Evolutionary conservation across 2,888 invertebrate species (phyloP), one percentile per base, ranked within the genome.

Genomic region (Bombylius major): DNA sequence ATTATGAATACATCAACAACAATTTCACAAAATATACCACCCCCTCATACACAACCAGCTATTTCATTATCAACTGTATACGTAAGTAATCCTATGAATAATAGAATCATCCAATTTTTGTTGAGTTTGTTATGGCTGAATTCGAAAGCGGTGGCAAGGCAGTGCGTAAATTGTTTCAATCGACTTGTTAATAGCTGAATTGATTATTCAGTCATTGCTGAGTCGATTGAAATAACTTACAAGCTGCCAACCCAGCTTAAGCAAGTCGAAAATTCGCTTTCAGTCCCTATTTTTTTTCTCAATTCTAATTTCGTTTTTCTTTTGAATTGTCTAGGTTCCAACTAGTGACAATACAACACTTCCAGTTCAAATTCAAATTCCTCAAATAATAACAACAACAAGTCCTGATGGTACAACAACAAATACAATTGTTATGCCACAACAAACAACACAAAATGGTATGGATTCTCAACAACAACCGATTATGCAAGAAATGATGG

Each of bases 291-390:
- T n/a, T n/a, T n/a, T n/a, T n/a, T 42, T 11, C 11, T 11, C 8
- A 11, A 36, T 44, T 44, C 11, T n/a, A 12, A 12, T 44, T 44
- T 44, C 1, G 13, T 14, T 5, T 7, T 45, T 7, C 12, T 45
- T 45, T 45, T 45, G 45, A 14, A 45, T 14, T 52, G 58, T 62
- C 23, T 64, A 82, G 82, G 80, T 82, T 55, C 81, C 82, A n/a
- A 79, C 80, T 32, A 78, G 80, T 59, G 61, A 64, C 56, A 81
- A 78, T 70, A 76, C 79, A 60, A 79, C 80, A 60, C 76, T 80
- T 58, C 82, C 82, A 1, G 80, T 83, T 23, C 82, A 83, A 70
- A 83, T 83, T 63, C 82, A 81, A 75, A 80, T 83, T 66, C 82
- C 82, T 13, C 81, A 78, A 55, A 55, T 64, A 33, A 55, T 64